Evolutionary conservation across 2,888 invertebrate genomes (phyloP).

Genomic region (Epicampocera succincta): DNA sequence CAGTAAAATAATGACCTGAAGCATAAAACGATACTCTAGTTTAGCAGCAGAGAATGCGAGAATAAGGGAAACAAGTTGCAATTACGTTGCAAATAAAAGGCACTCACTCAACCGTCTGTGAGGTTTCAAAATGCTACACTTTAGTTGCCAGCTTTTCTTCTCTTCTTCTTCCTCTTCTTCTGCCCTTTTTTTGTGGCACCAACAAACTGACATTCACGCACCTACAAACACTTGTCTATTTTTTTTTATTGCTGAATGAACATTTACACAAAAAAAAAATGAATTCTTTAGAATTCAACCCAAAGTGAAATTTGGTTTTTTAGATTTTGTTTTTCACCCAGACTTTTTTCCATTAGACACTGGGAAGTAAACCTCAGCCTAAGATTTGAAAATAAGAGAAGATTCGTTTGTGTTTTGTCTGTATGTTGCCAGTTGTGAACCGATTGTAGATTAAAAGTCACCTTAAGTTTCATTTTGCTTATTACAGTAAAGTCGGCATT

Average conservation of each 20-base stretch:
- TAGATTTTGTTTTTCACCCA: neutral
- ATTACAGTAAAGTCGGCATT: no score
- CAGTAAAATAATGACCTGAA: constrained; percentile 48
- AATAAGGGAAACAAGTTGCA: constrained; percentile 52
- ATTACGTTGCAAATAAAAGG: constrained; percentile 60
- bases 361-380: neutral
- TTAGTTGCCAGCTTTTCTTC: constrained; percentile 17
- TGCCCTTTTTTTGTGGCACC: neutral
- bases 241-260: constrained; percentile 20
- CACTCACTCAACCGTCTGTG: constrained; percentile 51
- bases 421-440: no score
- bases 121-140: constrained; percentile 40
- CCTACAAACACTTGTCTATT: constrained; percentile 18
- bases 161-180: constrained; percentile 5
- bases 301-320: constrained; percentile 24
- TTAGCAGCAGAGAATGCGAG: neutral
- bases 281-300: neutral
- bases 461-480: no score
- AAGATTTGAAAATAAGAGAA: no score
- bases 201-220: constrained; percentile 33
- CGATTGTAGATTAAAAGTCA: no score
- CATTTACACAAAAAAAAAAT: neutral
- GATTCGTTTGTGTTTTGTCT: neutral
- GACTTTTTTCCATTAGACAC: neutral
- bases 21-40: constrained; percentile 20